phyloP scores from a whole-genome alignment of 1,140 invertebrate species.

The Meloidogyne floridensis region DNA sequence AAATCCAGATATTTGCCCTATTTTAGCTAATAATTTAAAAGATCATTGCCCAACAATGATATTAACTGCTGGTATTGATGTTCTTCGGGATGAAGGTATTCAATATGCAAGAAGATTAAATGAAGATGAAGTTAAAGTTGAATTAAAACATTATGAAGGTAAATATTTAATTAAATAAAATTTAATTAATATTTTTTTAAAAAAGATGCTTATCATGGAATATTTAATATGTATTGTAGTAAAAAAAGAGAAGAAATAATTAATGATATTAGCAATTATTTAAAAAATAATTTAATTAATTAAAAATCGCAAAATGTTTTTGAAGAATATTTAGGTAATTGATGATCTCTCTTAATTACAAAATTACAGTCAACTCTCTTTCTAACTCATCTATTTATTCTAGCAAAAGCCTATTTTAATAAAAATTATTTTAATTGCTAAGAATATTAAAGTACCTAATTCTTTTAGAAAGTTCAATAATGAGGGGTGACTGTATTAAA shows the following conservation, averaged over 20 bases:
- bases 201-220: slow-evolving; percentile 46
- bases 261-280: slow-evolving; percentile 47
- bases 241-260: slow-evolving; percentile 45
- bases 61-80: slow-evolving; percentile 48
- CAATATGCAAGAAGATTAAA: slow-evolving; percentile 40
- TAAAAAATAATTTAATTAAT: slow-evolving; percentile 18
- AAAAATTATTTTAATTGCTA: too few species aligned
- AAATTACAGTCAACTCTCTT: too few species aligned
- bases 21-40: slow-evolving; percentile 42
- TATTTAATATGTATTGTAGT: slow-evolving; percentile 48
- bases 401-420: too few species aligned
- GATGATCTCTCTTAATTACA: neutral
- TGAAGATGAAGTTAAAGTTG: slow-evolving; percentile 33
- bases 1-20: slow-evolving; percentile 52
- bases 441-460: too few species aligned
- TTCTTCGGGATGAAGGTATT: slow-evolving; percentile 54
- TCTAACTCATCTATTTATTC: too few species aligned
- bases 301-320: neutral
- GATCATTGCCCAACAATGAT: slow-evolving; percentile 46
- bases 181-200: neutral
- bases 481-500: too few species aligned
- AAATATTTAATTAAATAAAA: neutral
- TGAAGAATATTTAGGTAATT: neutral
- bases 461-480: too few species aligned
- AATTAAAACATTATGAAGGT: slow-evolving; percentile 49